Base-by-base conservation (phyloP, 2,888 invertebrate genomes). In the Coleophora flavipennella region DNA sequence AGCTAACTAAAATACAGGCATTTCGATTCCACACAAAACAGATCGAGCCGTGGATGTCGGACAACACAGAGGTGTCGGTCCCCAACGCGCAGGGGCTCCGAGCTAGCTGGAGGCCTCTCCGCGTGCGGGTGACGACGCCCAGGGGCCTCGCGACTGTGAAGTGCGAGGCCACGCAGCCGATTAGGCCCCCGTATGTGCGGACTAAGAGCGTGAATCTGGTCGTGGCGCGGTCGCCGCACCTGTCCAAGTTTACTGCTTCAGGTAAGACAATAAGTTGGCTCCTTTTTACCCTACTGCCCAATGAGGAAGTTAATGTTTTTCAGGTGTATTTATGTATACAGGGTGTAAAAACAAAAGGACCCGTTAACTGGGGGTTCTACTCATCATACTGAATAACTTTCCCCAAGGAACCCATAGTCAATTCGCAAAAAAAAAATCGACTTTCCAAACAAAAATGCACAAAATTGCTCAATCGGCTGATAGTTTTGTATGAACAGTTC, bases 211-310 rank as follows among this genome's bases (percentile, higher is more conserved):
- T 65, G 0, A 77, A 61, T 11, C 49, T 83, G 10, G 50, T 69
- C 33, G 64, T 83, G 1, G 78, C 74, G 1, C 53, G 69, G 36
- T 75, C 80, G n/a, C 84, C 83, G 10, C 77, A 80, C 50, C 53
- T 80, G 9, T 81, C 79, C 27, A 80, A 72, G 78, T 81, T 78
- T 41, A 81, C 71, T 42, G 76, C 79, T 47, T 72, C 75, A 57
- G 78, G 81, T 80, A 43, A 52, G 62, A n/a, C n/a, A n/a, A n/a
- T n/a, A n/a, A n/a, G n/a, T n/a, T n/a, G n/a, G n/a, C n/a, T n/a
- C n/a, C n/a, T n/a, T n/a, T n/a, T n/a, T n/a, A n/a, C n/a, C n/a
- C n/a, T n/a, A n/a, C n/a, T n/a, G n/a, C n/a, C n/a, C n/a, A n/a
- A n/a, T n/a, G n/a, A n/a, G n/a, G n/a, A n/a, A n/a, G n/a, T n/a